Conservation (phyloP, 2,113 vertebrate genomes). For the Salvelinus namaycush region DNA sequence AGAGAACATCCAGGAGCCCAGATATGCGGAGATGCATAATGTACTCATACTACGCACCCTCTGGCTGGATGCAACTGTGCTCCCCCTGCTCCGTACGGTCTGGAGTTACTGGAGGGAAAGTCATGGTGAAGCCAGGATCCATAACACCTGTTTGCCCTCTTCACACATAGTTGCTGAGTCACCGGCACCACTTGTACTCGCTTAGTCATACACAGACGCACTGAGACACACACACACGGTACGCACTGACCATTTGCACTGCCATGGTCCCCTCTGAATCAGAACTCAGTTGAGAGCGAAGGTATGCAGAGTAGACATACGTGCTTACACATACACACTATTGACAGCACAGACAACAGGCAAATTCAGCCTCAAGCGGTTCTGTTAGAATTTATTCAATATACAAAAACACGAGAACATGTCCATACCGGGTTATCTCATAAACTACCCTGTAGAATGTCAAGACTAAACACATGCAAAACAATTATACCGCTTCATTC, state of each 20-base stretch:
- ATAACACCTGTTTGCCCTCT: slow-evolving; percentile 26
- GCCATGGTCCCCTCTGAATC: not conserved
- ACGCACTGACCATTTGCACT: not conserved
- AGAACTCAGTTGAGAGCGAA: too few relatives aligned
- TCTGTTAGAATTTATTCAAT: not conserved
- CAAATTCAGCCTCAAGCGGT: too few relatives aligned
- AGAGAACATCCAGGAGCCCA: slow-evolving; percentile 42
- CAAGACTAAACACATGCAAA: not conserved
- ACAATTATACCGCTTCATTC: slow-evolving; percentile 14
- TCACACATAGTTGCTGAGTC: not conserved
- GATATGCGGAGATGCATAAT: slow-evolving; percentile 29
- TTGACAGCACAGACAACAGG: not conserved
- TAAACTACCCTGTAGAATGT: not conserved
- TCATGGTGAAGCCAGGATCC: slow-evolving; percentile 8
- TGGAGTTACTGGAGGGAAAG: slow-evolving; percentile 2
- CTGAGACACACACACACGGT: not conserved
- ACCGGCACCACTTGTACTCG: not conserved
- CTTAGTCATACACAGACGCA: not conserved
- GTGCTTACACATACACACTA: not conserved
- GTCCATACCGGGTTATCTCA: not conserved
- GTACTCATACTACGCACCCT: slow-evolving; percentile 4
- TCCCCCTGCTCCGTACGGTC: not conserved
- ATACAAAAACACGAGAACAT: slow-evolving; percentile 41
- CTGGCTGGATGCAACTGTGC: not conserved
- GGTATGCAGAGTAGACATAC: too few relatives aligned